These are phyloP conservation scores for Trichogramma evanescens DNA, from an alignment of 2,888 invertebrate species.

Conservation along the genomic window DNA sequence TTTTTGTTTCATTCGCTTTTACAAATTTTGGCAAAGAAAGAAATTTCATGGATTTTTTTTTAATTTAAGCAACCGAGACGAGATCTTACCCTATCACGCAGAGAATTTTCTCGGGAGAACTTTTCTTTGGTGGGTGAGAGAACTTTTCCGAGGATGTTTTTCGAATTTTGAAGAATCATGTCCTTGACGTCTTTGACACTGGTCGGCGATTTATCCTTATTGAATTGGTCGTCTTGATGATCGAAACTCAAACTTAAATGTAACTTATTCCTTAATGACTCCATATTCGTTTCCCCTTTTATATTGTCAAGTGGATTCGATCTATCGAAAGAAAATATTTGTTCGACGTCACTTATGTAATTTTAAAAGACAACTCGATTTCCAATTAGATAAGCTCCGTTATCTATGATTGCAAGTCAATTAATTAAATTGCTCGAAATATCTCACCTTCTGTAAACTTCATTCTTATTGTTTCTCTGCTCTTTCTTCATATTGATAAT, in stretches of 20 bases:
- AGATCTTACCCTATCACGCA: conserved; percentile 45
- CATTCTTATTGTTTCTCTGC: conserved; percentile 40
- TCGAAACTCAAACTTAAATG: conserved; percentile 42
- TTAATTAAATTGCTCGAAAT: neutral
- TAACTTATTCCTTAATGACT: conserved; percentile 41
- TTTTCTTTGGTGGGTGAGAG: conserved; percentile 70
- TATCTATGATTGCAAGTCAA: neutral
- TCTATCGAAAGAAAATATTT: conserved; percentile 23
- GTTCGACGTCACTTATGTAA: neutral
- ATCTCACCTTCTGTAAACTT: conserved; percentile 37
- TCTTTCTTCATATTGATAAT: conserved; percentile 58
- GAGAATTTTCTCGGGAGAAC: conserved; percentile 35
- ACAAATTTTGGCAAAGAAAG: neutral
- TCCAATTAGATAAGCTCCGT: neutral
- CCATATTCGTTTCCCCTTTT: conserved; percentile 41
- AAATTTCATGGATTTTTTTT: too few species aligned
- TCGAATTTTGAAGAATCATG: conserved; percentile 62
- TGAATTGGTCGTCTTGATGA: conserved; percentile 39
- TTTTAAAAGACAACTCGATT: neutral
- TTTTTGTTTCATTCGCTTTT: neutral
- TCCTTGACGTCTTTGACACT: conserved; percentile 66
- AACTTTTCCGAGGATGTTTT: conserved; percentile 67
- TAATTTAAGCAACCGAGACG: neutral
- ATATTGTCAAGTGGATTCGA: conserved; percentile 45
- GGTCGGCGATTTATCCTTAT: conserved; percentile 54